Evolutionary conservation across 2,888 invertebrate genomes (phyloP), one percentile per base, ranked within the genome.

Genomic region (Cheilosia soror): DNA sequence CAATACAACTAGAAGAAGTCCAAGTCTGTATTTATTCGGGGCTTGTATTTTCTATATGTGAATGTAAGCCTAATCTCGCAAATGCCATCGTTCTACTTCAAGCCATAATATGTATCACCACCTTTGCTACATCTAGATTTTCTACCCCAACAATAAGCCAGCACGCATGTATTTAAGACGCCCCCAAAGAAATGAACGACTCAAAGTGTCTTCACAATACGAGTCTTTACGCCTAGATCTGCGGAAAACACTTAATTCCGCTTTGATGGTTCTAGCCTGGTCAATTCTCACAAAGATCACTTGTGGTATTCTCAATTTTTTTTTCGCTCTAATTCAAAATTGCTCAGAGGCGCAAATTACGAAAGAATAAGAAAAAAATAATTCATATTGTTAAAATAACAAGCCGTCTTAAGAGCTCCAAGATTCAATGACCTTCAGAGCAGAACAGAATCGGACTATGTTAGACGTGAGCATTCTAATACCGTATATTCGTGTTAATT

Each of bases 361-460:
- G 9, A 65, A 65, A 51, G 51, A 65, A 65, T 65, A 51, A 4
- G 4, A 31, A 33, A 31, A 33, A 49, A 63, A 47, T 40, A 40
- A 58, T 40, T 37, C 25, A 58, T 20, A 27, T 11, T 29, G 20
- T 40, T 40, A 58, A 29, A 62, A 62, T 40, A 42, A 49, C 47
- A 55, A 40, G 0, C 37, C 69, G 6, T 47, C 69, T 44, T 57
- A 55, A 57, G 44, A 44, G 44, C 31, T 57, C 31, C 9, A 71
- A 58, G 58, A 71, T 71, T 71, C 58, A 71, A 58, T 71, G 58
- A 71, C 69, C 58, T 69, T 71, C 58, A 33, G 13, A 29, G 15
- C 49, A 5, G 13, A 29, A 27, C 49, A 5, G 31, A 11, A 37
- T 11, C 37, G 37, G 37, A 4, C 37, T 37, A 11, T 37, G 37